Evolutionary conservation across 1,140 invertebrate genomes (phyloP).

Genomic region (Berghia stephanieae): DNA sequence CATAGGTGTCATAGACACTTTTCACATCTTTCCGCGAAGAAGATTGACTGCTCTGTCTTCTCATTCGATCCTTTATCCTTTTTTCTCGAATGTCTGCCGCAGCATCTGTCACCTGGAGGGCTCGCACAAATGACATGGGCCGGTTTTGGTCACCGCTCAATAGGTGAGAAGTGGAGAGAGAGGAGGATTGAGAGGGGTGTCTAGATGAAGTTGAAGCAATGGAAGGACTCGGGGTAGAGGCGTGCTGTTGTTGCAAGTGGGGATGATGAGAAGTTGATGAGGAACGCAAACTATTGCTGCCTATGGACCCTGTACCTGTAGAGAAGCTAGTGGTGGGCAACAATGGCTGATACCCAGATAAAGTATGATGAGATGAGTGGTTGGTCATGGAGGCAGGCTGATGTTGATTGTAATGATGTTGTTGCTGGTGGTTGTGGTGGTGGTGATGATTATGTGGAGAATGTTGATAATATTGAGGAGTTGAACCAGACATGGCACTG

Average conservation of each 20-base stretch:
- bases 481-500: not conserved
- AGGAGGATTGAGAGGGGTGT: slow-evolving; percentile 19
- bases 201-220: slow-evolving; percentile 26
- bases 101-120: slow-evolving; percentile 86
- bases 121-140: slow-evolving; percentile 91
- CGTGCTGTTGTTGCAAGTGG: slow-evolving; percentile 22
- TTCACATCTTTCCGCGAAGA: slow-evolving; percentile 79
- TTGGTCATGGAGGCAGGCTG: not conserved
- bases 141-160: slow-evolving; percentile 63
- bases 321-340: slow-evolving; percentile 17
- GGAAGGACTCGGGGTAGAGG: too few relatives aligned
- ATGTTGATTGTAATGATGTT: too few relatives aligned
- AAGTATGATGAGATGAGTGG: slow-evolving; percentile 28
- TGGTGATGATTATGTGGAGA: too few relatives aligned
- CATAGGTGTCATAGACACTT: slow-evolving; percentile 94
- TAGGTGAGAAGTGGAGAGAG: slow-evolving; percentile 30
- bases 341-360: slow-evolving; percentile 22
- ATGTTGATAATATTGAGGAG: too few relatives aligned
- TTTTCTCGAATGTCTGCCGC: slow-evolving; percentile 50
- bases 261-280: not conserved
- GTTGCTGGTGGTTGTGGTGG: too few relatives aligned
- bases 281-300: not conserved
- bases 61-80: slow-evolving; percentile 38
- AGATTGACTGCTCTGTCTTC: slow-evolving; percentile 32
- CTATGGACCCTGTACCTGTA: slow-evolving; percentile 18